Percentiles rank a stretch among this genome's conserved stretches.
Evolutionary conservation across 2,113 vertebrate species (phyloP).

Genomic region (Orientallactaga bullata): DNA sequence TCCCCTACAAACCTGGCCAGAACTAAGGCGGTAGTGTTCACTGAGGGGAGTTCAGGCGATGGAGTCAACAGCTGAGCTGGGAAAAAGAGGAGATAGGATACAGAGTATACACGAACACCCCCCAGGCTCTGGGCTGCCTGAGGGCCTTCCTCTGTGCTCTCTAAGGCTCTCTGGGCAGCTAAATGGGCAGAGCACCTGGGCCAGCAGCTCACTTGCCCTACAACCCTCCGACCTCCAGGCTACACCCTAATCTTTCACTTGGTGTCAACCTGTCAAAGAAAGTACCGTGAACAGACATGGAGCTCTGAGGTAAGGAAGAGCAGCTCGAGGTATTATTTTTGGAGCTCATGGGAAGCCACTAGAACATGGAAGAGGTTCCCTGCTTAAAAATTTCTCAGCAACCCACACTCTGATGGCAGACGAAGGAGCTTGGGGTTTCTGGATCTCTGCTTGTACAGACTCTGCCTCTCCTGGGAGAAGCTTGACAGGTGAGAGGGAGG

Average conservation of each 20-base stretch:
- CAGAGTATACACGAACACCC: accelerated
- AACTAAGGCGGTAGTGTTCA: accelerated
- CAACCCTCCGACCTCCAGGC: background rate
- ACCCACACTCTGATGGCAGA: background rate
- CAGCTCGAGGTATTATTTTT: background rate
- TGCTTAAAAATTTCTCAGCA: background rate
- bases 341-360: background rate
- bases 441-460: background rate
- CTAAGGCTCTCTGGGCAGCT: accelerated
- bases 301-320: background rate
- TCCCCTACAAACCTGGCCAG: background rate
- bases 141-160: background rate
- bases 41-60: background rate
- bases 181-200: background rate
- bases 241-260: background rate
- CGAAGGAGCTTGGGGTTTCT: accelerated
- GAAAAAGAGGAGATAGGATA: accelerated
- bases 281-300: background rate
- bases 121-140: accelerated
- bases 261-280: background rate
- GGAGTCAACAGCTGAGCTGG: background rate
- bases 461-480: accelerated
- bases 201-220: background rate
- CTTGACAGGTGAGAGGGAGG: background rate
- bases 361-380: background rate